These are phyloP conservation scores for Neoniphon sammara DNA, from an alignment of 2,797 vertebrate genomes.

Conservation along the genomic window DNA sequence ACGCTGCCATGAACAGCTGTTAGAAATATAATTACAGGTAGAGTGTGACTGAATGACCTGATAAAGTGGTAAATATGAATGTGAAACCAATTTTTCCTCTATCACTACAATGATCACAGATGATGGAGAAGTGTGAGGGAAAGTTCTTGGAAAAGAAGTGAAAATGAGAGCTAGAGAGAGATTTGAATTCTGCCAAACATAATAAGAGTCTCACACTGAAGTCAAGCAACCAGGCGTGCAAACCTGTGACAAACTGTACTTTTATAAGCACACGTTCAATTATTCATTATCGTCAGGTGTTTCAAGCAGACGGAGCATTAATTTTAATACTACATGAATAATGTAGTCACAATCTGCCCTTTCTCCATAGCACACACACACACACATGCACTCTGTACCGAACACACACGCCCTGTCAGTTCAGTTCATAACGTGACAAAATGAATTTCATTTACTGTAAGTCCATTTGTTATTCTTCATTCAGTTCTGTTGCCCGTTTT, in stretches of 20 bases:
- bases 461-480: too few species aligned
- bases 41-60: too few species aligned
- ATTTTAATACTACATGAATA: conserved; percentile 72
- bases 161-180: not conserved
- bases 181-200: not conserved
- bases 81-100: too few species aligned
- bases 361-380: conserved; percentile 41
- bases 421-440: conserved; percentile 9
- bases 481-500: too few species aligned
- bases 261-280: conserved; percentile 56
- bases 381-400: not conserved
- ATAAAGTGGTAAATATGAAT: too few species aligned
- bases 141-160: not conserved
- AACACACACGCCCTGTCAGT: conserved; percentile 15
- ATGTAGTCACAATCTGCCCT: conserved; percentile 56
- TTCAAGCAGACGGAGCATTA: conserved; percentile 53
- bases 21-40: too few species aligned
- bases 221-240: conserved; percentile 30
- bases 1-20: too few species aligned
- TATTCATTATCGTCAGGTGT: conserved; percentile 62
- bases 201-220: not conserved
- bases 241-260: conserved; percentile 51
- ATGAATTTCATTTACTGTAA: not conserved
- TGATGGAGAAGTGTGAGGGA: not conserved
- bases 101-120: too few species aligned